A percentile compares a stretch with the other conserved stretches of the same genome.
phyloP scores from a whole-genome alignment of 2,888 invertebrate species.

The Cabera pusaria region DNA sequence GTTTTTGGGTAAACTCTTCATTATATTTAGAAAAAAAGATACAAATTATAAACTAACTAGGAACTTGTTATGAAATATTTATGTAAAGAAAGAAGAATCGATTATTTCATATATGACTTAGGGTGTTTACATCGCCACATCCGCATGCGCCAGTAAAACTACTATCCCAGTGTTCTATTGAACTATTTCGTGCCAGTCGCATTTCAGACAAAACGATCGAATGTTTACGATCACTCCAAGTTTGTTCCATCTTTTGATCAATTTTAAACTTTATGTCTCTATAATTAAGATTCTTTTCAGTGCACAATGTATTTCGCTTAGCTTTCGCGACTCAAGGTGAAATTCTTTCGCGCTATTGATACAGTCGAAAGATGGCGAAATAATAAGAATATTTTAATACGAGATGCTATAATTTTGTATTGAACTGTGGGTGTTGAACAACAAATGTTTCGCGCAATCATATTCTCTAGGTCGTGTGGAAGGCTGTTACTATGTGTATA shows the following conservation, averaged over 20 bases:
- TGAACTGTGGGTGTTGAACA: conserved; percentile 14
- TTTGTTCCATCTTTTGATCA: not conserved
- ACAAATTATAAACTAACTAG: no score
- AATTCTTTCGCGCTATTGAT: conserved; percentile 46
- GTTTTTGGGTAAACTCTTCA: no score
- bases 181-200: conserved; percentile 14
- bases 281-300: conserved; percentile 12
- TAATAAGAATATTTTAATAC: conserved; percentile 24
- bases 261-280: conserved; percentile 7
- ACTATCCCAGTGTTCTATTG: conserved; percentile 2
- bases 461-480: conserved; percentile 16
- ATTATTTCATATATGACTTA: no score
- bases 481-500: conserved; percentile 10
- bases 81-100: no score
- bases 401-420: conserved; percentile 18
- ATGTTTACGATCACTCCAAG: conserved; percentile 17
- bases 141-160: not conserved
- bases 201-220: conserved; percentile 13
- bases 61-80: no score
- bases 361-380: conserved; percentile 32
- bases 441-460: conserved; percentile 16
- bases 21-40: no score
- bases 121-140: not conserved
- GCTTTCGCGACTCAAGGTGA: conserved; percentile 67
- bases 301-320: conserved; percentile 35